Conservation (phyloP, 1,140 invertebrate genomes). For the Diabrotica virgifera region DNA sequence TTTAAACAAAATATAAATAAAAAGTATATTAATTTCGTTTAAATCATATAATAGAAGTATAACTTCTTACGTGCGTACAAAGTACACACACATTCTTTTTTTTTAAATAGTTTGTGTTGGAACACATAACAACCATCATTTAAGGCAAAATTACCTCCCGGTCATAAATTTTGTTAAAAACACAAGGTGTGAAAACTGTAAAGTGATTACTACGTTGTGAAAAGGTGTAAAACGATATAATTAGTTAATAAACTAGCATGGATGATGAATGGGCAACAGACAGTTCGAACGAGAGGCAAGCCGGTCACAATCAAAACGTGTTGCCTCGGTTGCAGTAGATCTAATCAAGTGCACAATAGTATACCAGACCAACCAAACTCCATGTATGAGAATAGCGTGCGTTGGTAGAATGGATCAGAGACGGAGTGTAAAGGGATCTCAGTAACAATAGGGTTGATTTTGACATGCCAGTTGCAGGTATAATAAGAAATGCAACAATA, state of each 20-base stretch:
- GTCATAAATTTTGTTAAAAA: neutral
- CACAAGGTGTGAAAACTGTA: constrained; percentile 4
- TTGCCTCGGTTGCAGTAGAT: constrained; percentile 18
- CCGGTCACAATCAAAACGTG: constrained; percentile 16
- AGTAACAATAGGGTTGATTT: too few relatives aligned
- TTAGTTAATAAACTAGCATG: constrained; percentile 25
- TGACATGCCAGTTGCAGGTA: too few relatives aligned
- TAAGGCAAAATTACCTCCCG: too few relatives aligned
- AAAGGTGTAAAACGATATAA: constrained; percentile 21
- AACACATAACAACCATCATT: too few relatives aligned
- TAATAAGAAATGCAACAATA: too few relatives aligned
- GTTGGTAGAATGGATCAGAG: constrained; percentile 11
- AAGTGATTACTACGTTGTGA: constrained; percentile 3
- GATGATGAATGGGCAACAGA: constrained; percentile 34
- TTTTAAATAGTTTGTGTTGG: too few relatives aligned
- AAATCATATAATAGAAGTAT: too few relatives aligned
- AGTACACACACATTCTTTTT: too few relatives aligned
- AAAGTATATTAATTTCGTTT: too few relatives aligned
- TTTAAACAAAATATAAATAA: too few relatives aligned
- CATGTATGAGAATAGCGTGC: constrained; percentile 18
- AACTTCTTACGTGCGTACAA: too few relatives aligned
- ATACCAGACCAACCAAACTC: constrained; percentile 18
- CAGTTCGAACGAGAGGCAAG: constrained; percentile 28
- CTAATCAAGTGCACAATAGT: constrained; percentile 25
- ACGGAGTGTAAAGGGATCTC: neutral